Evolutionary conservation across 1,140 invertebrate genomes (phyloP), one percentile per base, ranked within the genome.

Genomic region (Micrasema minimum): DNA sequence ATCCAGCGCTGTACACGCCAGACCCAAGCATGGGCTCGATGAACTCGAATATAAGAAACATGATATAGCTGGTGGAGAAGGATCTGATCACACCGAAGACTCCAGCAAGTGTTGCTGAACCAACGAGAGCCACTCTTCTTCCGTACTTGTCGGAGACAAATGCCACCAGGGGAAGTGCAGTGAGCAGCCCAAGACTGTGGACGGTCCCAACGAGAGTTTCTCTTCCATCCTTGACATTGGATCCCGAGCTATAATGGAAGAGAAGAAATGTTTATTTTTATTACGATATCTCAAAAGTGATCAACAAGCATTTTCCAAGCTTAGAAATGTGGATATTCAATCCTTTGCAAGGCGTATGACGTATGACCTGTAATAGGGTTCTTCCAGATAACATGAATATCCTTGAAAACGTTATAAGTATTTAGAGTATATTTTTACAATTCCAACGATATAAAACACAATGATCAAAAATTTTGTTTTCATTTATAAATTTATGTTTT

Each of bases 181-280:
- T 77, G 51, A 92, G 87, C 41, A 89, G 89, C 11, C 90, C 91
- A 45, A 90, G 77, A 53, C 89, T 91, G 53, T 91, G 89, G 26
- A 91, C 85, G 1, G 90, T 91, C 9, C 91, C 91, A 6, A 92
- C 88, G 38, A 91, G 78, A 0, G 90, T n/a, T 87, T 18, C 91
- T 80, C 76, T 88, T 89, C 90, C 90, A 92, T 75, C 87, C 83
- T 74, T 91, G 78, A 50, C 83, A 83, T 0, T 78, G 82, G 57
- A 84, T 75, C 18, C 75, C 77, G 37, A 82, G 80, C 83, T 84
- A 77, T 11, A 80, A 79, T 4, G 3, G 7, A 31, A 31, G 3
- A 31, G 26, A 31, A 31, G n/a, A n/a, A n/a, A n/a, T n/a, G n/a
- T n/a, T n/a, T n/a, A n/a, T n/a, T n/a, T n/a, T n/a, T n/a, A n/a